Base-by-base conservation (phyloP, 1,140 invertebrate genomes). In the Oryzaephilus surinamensis region DNA sequence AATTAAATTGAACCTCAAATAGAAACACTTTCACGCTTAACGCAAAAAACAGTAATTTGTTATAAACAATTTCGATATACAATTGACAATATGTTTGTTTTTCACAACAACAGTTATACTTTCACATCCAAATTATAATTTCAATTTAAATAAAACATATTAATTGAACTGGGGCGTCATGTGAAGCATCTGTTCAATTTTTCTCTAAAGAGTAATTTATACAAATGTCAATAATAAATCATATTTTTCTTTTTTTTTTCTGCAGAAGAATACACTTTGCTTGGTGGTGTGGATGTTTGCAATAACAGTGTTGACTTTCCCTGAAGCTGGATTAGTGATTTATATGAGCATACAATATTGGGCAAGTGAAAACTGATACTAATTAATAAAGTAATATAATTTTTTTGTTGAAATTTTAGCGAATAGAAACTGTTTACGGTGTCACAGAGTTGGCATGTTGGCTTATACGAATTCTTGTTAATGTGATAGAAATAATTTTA, bases 331-430 rank as follows among this genome's bases (percentile, higher is more conserved):
- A 45, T 65, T 80, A 49, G 75, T 77, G 19, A 71, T 78, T 46
- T 79, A 76, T 52, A 78, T 79, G 76, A 74, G 73, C 33, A 71
- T 80, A 18, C 69, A 74, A 46, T 71, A 77, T 54, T 79, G 76
- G 76, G 76, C 79, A 67, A 69, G 64, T 61, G 12, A 7, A 26
- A 21, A 15, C 8, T 2, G 10, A 10, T 18, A n/a, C 17, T 8
- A 30, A 15, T 21, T 4, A 29, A 11, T 6, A n/a, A n/a, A n/a
- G 13, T 15, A 14, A 15, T 12, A 6, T 8, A 11, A n/a, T 19
- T 2, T 4, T 19, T 34, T 32, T 40, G 8, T 26, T 21, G 17
- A n/a, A 8, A 39, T 60, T 66, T 0, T 59, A 77, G 74, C 70
- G 72, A 49, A 61, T 74, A 3, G 67, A 69, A 55, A 70, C 69